Conservation (phyloP, 1,140 invertebrate genomes). For the Cydia pomonella region DNA sequence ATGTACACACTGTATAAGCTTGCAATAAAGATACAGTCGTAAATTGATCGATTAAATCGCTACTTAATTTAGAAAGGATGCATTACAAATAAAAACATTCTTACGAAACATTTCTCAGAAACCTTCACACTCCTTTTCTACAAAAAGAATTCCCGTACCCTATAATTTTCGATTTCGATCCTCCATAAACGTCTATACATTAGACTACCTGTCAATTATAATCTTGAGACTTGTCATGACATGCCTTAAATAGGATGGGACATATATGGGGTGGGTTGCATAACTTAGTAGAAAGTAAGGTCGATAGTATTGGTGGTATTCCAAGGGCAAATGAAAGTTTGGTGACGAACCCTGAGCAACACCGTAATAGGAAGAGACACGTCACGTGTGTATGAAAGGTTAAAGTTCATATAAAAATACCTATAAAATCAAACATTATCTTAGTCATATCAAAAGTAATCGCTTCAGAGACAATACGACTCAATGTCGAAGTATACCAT, state of each 20-base stretch:
- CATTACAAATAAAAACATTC: background rate
- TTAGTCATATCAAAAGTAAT: too few relatives aligned
- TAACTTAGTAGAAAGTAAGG: constrained; percentile 12
- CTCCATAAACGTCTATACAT: background rate
- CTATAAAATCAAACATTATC: too few relatives aligned
- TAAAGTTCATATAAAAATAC: too few relatives aligned
- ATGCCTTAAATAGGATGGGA: constrained; percentile 14
- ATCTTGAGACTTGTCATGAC: background rate
- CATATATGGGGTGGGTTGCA: constrained; percentile 17
- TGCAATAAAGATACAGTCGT: background rate
- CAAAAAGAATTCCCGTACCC: background rate
- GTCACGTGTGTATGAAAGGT: background rate
- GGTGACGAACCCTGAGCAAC: background rate
- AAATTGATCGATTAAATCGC: background rate
- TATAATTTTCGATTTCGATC: constrained; percentile 28
- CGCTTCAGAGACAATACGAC: too few relatives aligned
- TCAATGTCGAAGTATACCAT: too few relatives aligned
- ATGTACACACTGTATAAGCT: too few relatives aligned
- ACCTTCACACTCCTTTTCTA: constrained; percentile 2
- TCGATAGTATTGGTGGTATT: constrained; percentile 4
- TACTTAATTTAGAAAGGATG: background rate
- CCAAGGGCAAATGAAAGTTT: constrained; percentile 24
- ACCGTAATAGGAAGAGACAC: background rate
- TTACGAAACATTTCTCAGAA: constrained; percentile 9
- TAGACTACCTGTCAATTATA: constrained; percentile 28